Conservation (phyloP, 2,797 vertebrate genomes). For the Ctenochaetus hawaiiensis region DNA sequence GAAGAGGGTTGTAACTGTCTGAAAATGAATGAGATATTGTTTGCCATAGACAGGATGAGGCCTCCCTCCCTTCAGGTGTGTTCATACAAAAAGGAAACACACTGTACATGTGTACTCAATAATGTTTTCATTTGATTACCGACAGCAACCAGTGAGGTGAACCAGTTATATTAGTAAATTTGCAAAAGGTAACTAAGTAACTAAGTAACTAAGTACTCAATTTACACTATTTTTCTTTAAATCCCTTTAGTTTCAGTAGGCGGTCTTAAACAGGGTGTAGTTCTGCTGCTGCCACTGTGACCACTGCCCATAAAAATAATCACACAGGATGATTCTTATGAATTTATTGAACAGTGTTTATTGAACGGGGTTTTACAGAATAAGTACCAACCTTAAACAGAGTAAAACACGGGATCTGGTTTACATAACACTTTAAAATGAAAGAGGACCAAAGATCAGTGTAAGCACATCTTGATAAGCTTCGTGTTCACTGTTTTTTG, state of each 20-base stretch:
- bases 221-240: not conserved
- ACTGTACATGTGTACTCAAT: no score
- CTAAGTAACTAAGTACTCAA: not conserved
- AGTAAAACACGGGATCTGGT: not conserved
- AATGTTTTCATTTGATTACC: no score
- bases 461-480: slow-evolving; percentile 15
- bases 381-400: not conserved
- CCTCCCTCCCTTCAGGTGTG: slow-evolving; percentile 15
- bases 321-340: no score
- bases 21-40: slow-evolving; percentile 75
- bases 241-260: not conserved
- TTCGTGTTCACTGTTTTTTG: not conserved
- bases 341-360: no score
- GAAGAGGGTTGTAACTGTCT: slow-evolving; percentile 50
- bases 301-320: not conserved
- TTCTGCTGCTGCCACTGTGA: not conserved
- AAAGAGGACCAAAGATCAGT: not conserved
- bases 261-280: not conserved
- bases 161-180: not conserved
- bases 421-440: not conserved
- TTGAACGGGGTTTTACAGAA: not conserved
- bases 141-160: not conserved
- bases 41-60: slow-evolving; percentile 62
- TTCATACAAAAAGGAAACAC: not conserved
- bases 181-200: not conserved